These are phyloP conservation scores for Myotis daubentonii DNA, from an alignment of 2,797 vertebrate genomes.

Conservation along the genomic window DNA sequence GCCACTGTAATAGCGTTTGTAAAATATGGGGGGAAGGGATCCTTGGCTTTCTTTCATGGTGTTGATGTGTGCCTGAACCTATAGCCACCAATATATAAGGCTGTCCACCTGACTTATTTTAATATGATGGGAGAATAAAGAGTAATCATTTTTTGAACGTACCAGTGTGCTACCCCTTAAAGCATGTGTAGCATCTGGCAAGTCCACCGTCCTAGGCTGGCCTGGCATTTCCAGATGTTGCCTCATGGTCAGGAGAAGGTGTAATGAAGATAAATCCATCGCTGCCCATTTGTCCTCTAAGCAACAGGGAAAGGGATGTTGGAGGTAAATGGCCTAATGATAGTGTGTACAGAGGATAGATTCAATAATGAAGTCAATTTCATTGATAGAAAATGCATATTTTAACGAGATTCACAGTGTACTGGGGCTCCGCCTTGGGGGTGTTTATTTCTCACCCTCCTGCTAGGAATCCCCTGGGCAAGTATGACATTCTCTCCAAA, in stretches of 20 bases:
- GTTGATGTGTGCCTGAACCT: slow-evolving; percentile 75
- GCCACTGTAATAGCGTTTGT: slow-evolving; percentile 60
- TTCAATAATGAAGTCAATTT: background rate
- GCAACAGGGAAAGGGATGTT: slow-evolving; percentile 77
- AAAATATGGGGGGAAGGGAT: background rate
- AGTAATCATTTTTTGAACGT: slow-evolving; percentile 69
- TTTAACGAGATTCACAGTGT: background rate
- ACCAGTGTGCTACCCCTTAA: slow-evolving; percentile 77
- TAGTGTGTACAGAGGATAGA: slow-evolving; percentile 55
- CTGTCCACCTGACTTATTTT: slow-evolving; percentile 75
- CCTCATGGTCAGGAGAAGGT: slow-evolving; percentile 69
- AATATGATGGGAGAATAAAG: slow-evolving; percentile 68
- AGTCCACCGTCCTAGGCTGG: slow-evolving; percentile 51
- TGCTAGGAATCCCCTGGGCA: slow-evolving; percentile 21
- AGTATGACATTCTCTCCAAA: slow-evolving; percentile 42
- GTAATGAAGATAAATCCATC: slow-evolving; percentile 30
- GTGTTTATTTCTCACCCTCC: slow-evolving; percentile 52
- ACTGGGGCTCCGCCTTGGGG: background rate
- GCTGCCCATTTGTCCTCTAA: slow-evolving; percentile 70
- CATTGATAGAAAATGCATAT: background rate
- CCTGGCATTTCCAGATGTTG: slow-evolving; percentile 65
- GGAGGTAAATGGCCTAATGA: slow-evolving; percentile 72
- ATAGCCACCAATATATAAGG: slow-evolving; percentile 78
- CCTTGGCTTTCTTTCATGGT: slow-evolving; percentile 63
- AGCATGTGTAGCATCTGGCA: slow-evolving; percentile 74